phyloP scores from a whole-genome alignment of 2,797 vertebrate species.

The Fringilla coelebs region DNA sequence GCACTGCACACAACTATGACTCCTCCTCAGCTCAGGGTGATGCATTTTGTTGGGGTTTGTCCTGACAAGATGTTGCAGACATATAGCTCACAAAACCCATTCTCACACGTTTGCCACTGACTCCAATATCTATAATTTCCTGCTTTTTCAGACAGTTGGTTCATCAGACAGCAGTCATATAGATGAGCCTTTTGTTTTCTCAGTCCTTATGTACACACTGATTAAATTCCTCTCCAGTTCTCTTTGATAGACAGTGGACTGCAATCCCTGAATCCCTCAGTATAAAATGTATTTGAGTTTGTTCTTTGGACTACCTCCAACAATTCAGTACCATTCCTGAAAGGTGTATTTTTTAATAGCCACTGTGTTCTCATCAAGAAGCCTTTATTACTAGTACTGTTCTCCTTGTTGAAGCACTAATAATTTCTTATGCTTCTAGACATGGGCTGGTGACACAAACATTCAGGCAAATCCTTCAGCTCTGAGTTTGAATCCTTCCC shows the following conservation, averaged over 20 bases:
- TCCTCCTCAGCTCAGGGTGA: background rate
- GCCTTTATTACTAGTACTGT: background rate
- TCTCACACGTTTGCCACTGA: background rate
- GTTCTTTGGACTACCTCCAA: background rate
- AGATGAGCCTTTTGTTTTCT: background rate
- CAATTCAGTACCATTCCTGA: background rate
- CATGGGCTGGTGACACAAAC: background rate
- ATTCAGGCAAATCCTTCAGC: background rate
- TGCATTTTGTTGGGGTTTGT: background rate
- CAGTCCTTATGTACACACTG: background rate
- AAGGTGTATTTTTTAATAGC: background rate
- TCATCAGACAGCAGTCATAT: background rate
- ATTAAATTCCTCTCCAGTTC: background rate
- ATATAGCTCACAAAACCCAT: background rate
- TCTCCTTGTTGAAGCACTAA: background rate
- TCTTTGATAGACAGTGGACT: background rate
- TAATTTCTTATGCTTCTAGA: background rate
- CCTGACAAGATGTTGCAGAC: background rate
- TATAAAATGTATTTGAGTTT: background rate
- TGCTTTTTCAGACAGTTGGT: background rate
- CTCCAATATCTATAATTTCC: background rate
- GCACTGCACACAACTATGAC: background rate
- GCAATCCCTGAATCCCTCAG: background rate
- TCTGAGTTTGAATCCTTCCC: background rate
- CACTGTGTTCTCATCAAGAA: background rate